Base-by-base conservation (phyloP, 2,113 vertebrate genomes). In the Bambusicola thoracicus region DNA sequence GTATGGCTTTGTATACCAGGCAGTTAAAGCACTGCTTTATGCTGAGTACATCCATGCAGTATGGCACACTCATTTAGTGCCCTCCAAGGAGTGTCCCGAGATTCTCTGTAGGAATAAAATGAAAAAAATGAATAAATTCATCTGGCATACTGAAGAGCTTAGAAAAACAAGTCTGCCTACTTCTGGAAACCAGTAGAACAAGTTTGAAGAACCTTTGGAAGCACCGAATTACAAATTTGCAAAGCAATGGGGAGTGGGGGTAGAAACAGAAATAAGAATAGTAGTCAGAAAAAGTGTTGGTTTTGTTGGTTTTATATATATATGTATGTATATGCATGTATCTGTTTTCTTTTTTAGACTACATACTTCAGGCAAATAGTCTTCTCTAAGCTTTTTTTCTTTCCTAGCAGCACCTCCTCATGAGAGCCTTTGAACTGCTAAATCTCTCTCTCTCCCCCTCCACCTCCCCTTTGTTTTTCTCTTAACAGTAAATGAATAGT, bases 191-290 rank as follows among this genome's bases (percentile, higher is more conserved):
- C 96, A 91, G 96, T 96, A 96, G 96, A 95, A 93, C 96, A 30
- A 96, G 96, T 96, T 88, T 95, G 90, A 91, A 90, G 93, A 94
- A 94, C 94, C 96, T 96, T 91, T 94, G 94, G 92, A 95, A 94
- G 90, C 61, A 78, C 46, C 20, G 88, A 75, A 94, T 94, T 90
- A 90, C 90, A 7, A 94, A 94, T 93, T 86, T 14, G 34, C 49
- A 72, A 79, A 88, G 96, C 88, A 84, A 86, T 68, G 21, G 73
- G 46, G 88, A 95, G 88, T 65, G 82, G 88, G 80, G 69, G 73
- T 58, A 94, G 80, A 94, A 91, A 41, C 34, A 90, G 80, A 92
- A 94, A 90, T 92, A 72, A 90, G 76, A 88, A 68, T 58, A 65
- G 69, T 8, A 77, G 29, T 59, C 80, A 84, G 67, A 68, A 91